Base-by-base conservation (phyloP, 2,797 vertebrate genomes). In the Mormyrus hasselquistii region DNA sequence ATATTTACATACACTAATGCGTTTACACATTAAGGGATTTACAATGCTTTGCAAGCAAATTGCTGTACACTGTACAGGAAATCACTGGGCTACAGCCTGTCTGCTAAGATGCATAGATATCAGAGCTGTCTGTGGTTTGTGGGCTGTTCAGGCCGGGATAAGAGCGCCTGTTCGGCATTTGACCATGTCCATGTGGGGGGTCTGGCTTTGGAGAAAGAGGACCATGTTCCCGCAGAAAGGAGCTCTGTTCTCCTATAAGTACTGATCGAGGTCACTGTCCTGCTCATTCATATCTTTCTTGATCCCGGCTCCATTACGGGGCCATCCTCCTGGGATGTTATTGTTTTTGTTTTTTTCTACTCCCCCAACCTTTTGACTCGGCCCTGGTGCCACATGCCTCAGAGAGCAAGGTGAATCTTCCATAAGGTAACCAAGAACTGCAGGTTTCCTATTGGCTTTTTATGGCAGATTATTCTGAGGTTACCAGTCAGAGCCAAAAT, bases 11-110 rank as follows among this genome's bases (percentile, higher is more conserved):
- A 53, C 62, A 41, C 34, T n/a, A 34, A 79, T 79, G 14, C 29
- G 47, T 88, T 44, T 65, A 88, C 14, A 79, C 65, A 88, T 73
- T 25, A 22, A 25, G 44, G 87, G 49, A 25, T 79, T 73, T 87
- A 87, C 69, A 41, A 29, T 52, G 44, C 9, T 50, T 19, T 88
- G 50, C 7, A 12, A 41, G 25, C 7, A 65, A 76, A 88, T 53
- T 53, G 50, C 44, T 22, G 50, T 10, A 25, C 2, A 41, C 22
- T 38, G 65, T 9, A 12, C 49, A 44, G 55, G 55, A 49, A 49
- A 49, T 47, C 38, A 19, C 86, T 87, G n/a, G 7, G n/a, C 19
- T 65, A 3, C n/a, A n/a, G 16, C n/a, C 57, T 22, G 14, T 47
- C 29, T n/a, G 38, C 73, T 79, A 41, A 14, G 29, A 41, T 41